These are phyloP conservation scores for Opisthograptis luteolata DNA, from an alignment of 2,888 invertebrate species.

Conservation along the genomic window DNA sequence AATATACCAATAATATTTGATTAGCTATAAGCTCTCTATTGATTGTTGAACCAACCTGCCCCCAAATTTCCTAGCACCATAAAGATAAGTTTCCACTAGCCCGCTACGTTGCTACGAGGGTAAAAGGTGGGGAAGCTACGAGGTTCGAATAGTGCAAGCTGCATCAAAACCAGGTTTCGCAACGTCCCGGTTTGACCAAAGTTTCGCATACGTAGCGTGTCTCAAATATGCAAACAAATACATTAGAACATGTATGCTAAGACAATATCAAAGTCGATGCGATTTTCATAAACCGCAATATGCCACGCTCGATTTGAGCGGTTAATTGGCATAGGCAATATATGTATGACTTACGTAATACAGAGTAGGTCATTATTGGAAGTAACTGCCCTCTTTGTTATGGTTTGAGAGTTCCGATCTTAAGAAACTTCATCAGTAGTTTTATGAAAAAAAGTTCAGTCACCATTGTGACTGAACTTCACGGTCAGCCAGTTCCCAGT, in stretches of 20 bases:
- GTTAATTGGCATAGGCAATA: background rate
- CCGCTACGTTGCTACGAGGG: slow-evolving; percentile 17
- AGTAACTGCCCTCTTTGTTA: too few relatives aligned
- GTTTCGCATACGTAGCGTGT: slow-evolving; percentile 6
- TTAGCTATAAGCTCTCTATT: too few relatives aligned
- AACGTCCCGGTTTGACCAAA: slow-evolving; percentile 5
- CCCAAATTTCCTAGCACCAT: slow-evolving; percentile 28
- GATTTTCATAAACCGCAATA: background rate
- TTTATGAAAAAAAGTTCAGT: too few relatives aligned
- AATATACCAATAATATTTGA: too few relatives aligned
- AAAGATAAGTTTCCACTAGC: slow-evolving; percentile 17
- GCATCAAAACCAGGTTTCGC: slow-evolving; percentile 9
- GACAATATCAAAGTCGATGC: background rate
- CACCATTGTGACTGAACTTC: too few relatives aligned
- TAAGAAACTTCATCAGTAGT: too few relatives aligned
- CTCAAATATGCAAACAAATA: slow-evolving; percentile 4
- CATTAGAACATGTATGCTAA: background rate
- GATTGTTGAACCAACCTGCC: slow-evolving; percentile 7
- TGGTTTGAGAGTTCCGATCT: too few relatives aligned
- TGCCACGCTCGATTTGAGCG: background rate
- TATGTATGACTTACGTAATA: background rate
- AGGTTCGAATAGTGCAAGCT: slow-evolving; percentile 1
- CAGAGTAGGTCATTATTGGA: too few relatives aligned
- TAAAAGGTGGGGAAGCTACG: slow-evolving; percentile 15
- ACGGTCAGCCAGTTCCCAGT: too few relatives aligned